Conservation (phyloP, 2,113 vertebrate species). For the Rhinolophus sinicus region DNA sequence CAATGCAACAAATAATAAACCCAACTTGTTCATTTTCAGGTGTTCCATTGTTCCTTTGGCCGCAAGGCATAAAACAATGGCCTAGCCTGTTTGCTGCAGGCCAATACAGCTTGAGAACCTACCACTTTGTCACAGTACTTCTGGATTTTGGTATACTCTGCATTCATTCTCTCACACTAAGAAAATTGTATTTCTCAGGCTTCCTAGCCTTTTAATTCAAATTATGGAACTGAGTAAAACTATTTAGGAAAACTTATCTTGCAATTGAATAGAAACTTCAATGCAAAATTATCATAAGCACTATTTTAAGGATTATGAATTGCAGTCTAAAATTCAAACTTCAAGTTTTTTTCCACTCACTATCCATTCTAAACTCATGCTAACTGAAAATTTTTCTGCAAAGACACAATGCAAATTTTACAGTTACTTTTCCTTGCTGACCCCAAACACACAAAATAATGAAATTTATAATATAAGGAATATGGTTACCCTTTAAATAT, state of each 20-base stretch:
- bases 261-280: conserved; percentile 26
- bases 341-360: background rate
- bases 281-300: conserved; percentile 16
- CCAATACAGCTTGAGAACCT: conserved; percentile 14
- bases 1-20: conserved; percentile 46
- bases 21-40: background rate
- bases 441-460: conserved; percentile 44
- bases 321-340: background rate
- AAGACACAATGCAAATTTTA: conserved; percentile 31
- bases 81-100: background rate
- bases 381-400: conserved; percentile 29
- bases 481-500: conserved; percentile 20
- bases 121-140: background rate
- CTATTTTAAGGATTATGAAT: conserved; percentile 30
- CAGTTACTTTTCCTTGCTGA: conserved; percentile 7
- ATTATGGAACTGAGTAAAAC: background rate
- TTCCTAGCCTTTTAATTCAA: conserved; percentile 36
- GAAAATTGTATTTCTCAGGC: background rate
- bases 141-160: background rate
- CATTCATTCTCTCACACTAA: conserved; percentile 41
- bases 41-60: background rate
- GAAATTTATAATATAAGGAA: background rate
- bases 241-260: conserved; percentile 18
- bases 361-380: background rate
- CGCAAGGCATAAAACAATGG: conserved; percentile 6